phyloP scores from a whole-genome alignment of 2,888 invertebrate genomes.

The Sepiola atlantica region DNA sequence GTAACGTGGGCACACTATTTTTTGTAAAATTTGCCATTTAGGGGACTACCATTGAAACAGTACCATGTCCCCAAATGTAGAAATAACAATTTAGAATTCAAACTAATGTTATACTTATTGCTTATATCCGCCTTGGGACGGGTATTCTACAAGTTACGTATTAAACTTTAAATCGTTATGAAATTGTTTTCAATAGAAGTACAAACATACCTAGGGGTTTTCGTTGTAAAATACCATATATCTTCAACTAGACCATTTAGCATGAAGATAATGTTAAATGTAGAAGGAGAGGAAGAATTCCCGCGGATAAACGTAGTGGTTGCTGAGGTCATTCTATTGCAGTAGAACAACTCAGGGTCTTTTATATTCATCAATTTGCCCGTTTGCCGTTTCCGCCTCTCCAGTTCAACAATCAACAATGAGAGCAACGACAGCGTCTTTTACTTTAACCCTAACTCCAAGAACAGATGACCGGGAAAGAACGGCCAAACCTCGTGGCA shows the following conservation, averaged over 20 bases:
- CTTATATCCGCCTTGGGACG: too few relatives aligned
- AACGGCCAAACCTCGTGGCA: neutral
- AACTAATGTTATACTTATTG: too few relatives aligned
- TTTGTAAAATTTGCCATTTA: too few relatives aligned
- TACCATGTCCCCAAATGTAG: too few relatives aligned
- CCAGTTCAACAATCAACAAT: neutral
- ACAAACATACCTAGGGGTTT: too few relatives aligned
- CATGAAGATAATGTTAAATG: neutral
- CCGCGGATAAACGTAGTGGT: neutral
- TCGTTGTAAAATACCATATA: neutral
- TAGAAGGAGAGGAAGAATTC: neutral
- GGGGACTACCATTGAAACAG: too few relatives aligned
- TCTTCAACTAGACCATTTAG: neutral
- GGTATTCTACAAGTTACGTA: too few relatives aligned
- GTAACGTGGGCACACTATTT: too few relatives aligned
- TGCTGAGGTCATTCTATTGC: neutral
- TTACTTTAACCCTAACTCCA: neutral
- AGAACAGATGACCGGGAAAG: neutral
- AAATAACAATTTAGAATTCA: too few relatives aligned
- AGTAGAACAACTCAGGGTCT: neutral
- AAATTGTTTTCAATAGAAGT: too few relatives aligned
- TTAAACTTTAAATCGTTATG: too few relatives aligned
- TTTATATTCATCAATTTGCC: neutral
- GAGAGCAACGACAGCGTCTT: neutral
- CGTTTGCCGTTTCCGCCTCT: neutral